Conservation (phyloP, 2,797 vertebrate species). For the Rhyacichthys aspro region DNA sequence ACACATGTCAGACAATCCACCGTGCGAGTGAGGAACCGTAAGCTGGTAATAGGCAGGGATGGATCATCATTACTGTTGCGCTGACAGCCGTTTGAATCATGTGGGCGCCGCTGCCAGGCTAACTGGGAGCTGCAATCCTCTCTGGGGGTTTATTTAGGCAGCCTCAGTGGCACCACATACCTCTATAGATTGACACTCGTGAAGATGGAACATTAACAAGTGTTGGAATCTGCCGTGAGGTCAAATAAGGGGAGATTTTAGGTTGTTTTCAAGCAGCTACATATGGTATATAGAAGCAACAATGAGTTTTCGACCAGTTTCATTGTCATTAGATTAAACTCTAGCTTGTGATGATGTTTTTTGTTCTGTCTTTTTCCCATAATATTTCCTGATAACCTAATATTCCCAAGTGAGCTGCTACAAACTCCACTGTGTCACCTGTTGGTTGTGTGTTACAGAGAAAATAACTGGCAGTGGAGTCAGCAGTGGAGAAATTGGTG, state of each 20-base stretch:
- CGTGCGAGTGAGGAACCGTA: conserved; percentile 63
- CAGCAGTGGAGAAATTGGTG: conserved; percentile 1
- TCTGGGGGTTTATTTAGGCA: conserved; percentile 36
- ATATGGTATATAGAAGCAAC: conserved; percentile 16
- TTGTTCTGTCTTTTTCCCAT: conserved; percentile 5
- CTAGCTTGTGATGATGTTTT: no score
- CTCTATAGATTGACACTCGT: conserved; percentile 29
- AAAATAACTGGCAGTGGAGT: not conserved
- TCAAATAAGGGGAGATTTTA: not conserved
- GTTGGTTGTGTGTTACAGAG: not conserved
- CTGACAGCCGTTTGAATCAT: conserved; percentile 69
- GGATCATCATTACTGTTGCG: conserved; percentile 70
- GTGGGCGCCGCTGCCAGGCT: conserved; percentile 14
- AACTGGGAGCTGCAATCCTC: conserved; percentile 41
- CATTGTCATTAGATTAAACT: no score
- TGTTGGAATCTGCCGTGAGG: conserved; percentile 3
- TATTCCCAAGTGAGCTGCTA: conserved; percentile 14
- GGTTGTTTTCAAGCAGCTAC: conserved; percentile 42
- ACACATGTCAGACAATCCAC: conserved; percentile 70
- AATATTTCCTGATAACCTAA: not conserved
- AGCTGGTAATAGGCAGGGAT: conserved; percentile 62
- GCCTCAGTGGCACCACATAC: conserved; percentile 15
- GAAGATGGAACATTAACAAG: conserved; percentile 32
- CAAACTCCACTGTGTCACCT: conserved; percentile 11
- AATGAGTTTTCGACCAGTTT: conserved; percentile 11